Evolutionary conservation across 1,140 invertebrate genomes (phyloP).

Genomic region (Temnothorax curvispinosus): DNA sequence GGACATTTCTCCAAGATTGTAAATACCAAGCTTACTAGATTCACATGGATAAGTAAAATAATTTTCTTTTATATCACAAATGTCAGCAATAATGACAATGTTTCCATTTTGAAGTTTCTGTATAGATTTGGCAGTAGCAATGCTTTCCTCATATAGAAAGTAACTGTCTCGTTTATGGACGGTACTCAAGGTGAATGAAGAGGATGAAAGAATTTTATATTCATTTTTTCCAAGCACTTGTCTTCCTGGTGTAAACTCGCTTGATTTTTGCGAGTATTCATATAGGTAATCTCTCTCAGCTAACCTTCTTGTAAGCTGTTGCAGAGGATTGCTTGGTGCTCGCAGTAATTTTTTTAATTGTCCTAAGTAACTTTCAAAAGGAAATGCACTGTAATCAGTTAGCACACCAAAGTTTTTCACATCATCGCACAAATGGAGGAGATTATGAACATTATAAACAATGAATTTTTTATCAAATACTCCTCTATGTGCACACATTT

Average conservation of each 20-base stretch:
- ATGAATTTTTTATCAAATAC: background rate
- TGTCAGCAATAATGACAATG: background rate
- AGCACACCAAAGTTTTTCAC: background rate
- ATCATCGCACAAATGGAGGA: background rate
- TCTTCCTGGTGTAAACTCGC: background rate
- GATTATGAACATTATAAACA: background rate
- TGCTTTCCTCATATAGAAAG: conserved; percentile 3
- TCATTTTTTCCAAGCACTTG: background rate
- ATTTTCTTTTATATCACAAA: background rate
- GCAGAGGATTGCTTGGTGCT: conserved; percentile 1
- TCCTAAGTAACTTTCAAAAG: conserved; percentile 20
- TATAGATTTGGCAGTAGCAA: background rate
- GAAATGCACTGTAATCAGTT: conserved; percentile 7
- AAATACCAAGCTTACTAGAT: conserved; percentile 2
- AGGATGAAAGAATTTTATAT: conserved; percentile 9
- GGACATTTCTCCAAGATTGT: background rate
- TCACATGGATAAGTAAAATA: background rate
- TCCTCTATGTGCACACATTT: background rate
- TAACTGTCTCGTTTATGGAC: background rate
- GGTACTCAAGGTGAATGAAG: background rate
- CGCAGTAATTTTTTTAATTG: conserved; percentile 8
- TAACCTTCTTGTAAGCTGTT: conserved; percentile 13
- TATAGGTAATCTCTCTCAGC: conserved; percentile 5
- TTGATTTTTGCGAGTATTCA: background rate
- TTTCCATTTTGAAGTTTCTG: background rate